Evolutionary conservation across 2,113 vertebrate species (phyloP).

Genomic region (Anarrhichthys ocellatus): DNA sequence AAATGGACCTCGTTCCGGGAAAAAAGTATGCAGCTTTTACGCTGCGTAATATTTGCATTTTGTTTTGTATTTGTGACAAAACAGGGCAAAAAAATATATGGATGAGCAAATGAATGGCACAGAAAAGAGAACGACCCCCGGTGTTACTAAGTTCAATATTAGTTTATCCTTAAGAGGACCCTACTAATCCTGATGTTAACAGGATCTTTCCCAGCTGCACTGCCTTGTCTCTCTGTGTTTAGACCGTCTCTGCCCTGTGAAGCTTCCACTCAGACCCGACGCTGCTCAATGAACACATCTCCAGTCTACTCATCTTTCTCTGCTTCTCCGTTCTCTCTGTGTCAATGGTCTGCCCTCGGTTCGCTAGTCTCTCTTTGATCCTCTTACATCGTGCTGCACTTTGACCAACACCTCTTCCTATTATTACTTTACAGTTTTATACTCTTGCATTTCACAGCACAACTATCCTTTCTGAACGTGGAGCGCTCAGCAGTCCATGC

Average conservation of each 20-base stretch:
- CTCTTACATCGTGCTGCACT: neutral
- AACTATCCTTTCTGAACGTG: neutral
- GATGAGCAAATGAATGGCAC: too few species aligned
- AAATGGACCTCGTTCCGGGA: too few species aligned
- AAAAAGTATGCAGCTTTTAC: too few species aligned
- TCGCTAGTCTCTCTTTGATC: constrained; percentile 19
- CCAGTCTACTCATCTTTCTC: neutral
- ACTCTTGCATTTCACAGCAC: neutral
- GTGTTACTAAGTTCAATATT: neutral
- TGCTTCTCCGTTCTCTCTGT: neutral
- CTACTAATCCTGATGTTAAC: neutral
- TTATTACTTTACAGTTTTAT: neutral
- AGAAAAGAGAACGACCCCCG: too few species aligned
- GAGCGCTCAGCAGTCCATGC: neutral
- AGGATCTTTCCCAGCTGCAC: neutral
- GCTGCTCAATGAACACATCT: neutral
- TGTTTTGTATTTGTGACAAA: too few species aligned
- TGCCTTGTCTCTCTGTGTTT: neutral
- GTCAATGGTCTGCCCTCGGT: neutral
- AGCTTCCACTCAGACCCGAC: neutral
- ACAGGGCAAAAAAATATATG: too few species aligned
- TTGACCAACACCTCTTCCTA: neutral
- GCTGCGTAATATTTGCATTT: too few species aligned
- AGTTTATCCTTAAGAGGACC: neutral
- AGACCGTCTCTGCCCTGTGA: neutral